Evolutionary conservation across 1,140 invertebrate species (phyloP).

Genomic region (Andrena cerasifolii): DNA sequence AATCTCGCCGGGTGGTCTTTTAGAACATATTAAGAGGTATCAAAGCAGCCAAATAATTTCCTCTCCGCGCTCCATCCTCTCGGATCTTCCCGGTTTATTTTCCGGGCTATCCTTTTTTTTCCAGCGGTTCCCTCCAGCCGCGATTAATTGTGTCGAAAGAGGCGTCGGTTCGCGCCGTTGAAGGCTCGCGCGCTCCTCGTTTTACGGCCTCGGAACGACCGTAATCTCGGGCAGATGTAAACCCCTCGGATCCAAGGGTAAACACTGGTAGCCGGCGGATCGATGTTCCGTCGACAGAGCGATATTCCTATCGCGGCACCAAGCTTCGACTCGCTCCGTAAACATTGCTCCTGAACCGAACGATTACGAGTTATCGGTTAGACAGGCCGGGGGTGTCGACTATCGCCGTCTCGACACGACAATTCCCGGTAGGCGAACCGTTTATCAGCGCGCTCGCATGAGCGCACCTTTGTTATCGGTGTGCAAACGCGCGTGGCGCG

Average conservation of each 20-base stretch:
- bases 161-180: no score
- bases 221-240: conserved; percentile 11
- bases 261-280: conserved; percentile 30
- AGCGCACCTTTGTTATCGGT: conserved; percentile 55
- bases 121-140: not conserved
- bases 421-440: conserved; percentile 59
- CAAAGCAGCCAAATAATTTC: conserved; percentile 29
- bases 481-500: conserved; percentile 54
- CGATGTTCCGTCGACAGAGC: conserved; percentile 12
- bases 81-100: not conserved
- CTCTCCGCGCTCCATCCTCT: not conserved
- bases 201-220: not conserved
- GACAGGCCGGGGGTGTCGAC: conserved; percentile 41
- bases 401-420: conserved; percentile 45
- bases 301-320: conserved; percentile 16
- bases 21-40: conserved; percentile 5
- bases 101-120: no score
- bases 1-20: conserved; percentile 1
- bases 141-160: not conserved
- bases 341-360: conserved; percentile 46
- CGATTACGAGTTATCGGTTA: conserved; percentile 57
- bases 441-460: conserved; percentile 52
- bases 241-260: not conserved
- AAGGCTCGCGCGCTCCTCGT: not conserved
- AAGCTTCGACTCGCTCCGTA: conserved; percentile 25